Percentiles rank a stretch among this genome's conserved stretches.
Conservation (phyloP, 2,888 invertebrate genomes). For the Balanococcus diminutus region DNA sequence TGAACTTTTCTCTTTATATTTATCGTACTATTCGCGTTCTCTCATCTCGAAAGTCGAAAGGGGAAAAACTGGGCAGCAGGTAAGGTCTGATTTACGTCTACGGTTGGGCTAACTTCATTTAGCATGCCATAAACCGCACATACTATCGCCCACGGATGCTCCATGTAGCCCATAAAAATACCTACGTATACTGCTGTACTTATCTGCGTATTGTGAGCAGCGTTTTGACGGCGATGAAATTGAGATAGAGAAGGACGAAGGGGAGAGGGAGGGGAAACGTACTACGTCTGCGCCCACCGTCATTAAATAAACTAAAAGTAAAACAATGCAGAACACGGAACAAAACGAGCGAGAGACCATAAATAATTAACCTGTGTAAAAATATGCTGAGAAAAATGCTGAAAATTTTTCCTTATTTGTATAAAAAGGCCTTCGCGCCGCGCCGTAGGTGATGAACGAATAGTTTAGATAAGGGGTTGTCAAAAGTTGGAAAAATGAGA, state of each 20-base stretch:
- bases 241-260: no score
- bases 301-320: slow-evolving; percentile 4
- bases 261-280: background rate
- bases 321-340: slow-evolving; percentile 2
- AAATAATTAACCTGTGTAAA: background rate
- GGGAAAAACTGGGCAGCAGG: background rate
- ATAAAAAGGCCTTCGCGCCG: no score
- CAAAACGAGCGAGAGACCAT: background rate
- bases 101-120: background rate
- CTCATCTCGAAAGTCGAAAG: no score
- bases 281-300: background rate
- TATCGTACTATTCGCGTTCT: no score
- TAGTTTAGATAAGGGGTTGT: no score
- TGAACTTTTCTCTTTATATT: background rate
- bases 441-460: no score
- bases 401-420: background rate
- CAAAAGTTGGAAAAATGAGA: no score
- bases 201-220: background rate
- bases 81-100: background rate
- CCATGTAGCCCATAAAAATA: background rate
- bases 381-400: background rate
- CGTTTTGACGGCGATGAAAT: background rate
- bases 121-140: background rate
- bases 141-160: background rate
- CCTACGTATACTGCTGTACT: no score